Conservation (phyloP, 2,797 vertebrate species). For the Discoglossus pictus region DNA sequence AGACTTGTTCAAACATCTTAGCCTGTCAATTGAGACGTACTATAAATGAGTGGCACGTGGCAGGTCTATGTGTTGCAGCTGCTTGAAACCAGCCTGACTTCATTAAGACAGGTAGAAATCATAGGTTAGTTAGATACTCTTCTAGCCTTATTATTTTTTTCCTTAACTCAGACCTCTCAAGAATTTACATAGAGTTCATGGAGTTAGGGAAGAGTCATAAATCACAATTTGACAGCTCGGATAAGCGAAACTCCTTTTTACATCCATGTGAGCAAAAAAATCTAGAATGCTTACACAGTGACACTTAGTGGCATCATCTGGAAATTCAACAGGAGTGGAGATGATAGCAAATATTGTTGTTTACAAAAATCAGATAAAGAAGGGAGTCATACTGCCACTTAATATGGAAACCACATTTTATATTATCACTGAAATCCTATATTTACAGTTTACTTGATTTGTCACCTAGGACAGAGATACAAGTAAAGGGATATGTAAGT, state of each 20-base stretch:
- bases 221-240: neutral
- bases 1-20: neutral
- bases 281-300: neutral
- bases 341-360: no score
- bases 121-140: neutral
- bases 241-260: neutral
- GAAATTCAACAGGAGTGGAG: neutral
- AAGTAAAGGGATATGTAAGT: no score
- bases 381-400: no score
- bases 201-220: neutral
- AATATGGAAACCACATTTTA: no score
- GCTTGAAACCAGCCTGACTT: neutral
- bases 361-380: no score
- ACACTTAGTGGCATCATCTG: neutral
- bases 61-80: neutral
- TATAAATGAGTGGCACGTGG: neutral
- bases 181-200: neutral
- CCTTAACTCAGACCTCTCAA: slow-evolving; percentile 4
- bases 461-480: no score
- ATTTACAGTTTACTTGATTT: no score
- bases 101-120: slow-evolving; percentile 6
- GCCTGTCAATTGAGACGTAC: neutral
- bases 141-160: neutral
- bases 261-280: neutral
- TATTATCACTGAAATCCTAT: no score